phyloP scores from a whole-genome alignment of 2,888 invertebrate species.

The Tetramorium bicarinatum region DNA sequence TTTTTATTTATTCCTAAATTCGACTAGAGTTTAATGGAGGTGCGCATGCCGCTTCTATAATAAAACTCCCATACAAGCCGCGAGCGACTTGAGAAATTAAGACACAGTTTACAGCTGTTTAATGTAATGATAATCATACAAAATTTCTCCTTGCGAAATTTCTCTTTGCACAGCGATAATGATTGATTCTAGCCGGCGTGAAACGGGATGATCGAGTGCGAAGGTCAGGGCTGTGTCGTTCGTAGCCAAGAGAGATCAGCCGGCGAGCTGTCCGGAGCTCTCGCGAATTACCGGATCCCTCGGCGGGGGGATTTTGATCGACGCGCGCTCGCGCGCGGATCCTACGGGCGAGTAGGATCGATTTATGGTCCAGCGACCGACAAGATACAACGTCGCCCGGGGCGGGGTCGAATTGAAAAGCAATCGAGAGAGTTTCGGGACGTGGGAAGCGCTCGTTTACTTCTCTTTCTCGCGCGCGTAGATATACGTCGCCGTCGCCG shows the following conservation, averaged over 20 bases:
- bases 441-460: constrained; percentile 77
- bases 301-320: constrained; percentile 45
- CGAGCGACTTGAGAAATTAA: constrained; percentile 9
- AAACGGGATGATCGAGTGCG: constrained; percentile 46
- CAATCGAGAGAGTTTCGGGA: constrained; percentile 73
- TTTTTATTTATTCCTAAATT: not conserved
- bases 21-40: not conserved
- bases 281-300: constrained; percentile 37
- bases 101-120: constrained; percentile 41
- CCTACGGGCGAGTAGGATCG: constrained; percentile 70
- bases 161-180: constrained; percentile 43
- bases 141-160: constrained; percentile 44
- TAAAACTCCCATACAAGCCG: constrained; percentile 4
- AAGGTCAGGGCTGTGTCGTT: constrained; percentile 51
- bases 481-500: not conserved
- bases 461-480: constrained; percentile 40
- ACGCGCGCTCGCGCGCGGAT: constrained; percentile 45
- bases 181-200: constrained; percentile 42
- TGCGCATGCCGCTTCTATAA: not conserved
- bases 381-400: constrained; percentile 71
- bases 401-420: constrained; percentile 78
- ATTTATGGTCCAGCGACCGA: constrained; percentile 73
- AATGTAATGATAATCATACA: constrained; percentile 39
- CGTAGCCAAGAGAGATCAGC: constrained; percentile 39
- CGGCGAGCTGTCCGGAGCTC: constrained; percentile 22